These are phyloP conservation scores for Troides helena DNA, from an alignment of 2,888 invertebrate species.

Conservation along the genomic window DNA sequence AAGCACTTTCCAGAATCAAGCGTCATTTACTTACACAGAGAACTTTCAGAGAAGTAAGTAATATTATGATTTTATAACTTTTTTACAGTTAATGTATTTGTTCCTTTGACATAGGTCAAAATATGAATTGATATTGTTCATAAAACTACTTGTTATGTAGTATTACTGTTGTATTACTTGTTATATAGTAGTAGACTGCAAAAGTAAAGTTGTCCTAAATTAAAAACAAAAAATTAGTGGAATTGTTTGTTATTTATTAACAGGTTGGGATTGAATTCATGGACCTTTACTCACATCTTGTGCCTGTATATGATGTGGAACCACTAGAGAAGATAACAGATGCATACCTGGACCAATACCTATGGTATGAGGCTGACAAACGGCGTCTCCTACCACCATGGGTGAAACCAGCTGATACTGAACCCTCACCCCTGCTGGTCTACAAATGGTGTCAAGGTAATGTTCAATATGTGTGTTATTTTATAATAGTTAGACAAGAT, in stretches of 20 bases:
- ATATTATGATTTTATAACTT: not conserved
- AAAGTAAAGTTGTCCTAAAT: not conserved
- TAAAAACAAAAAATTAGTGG: not conserved
- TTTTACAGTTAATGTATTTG: not conserved
- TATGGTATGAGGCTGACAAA: slow-evolving; percentile 99
- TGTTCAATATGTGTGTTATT: not conserved
- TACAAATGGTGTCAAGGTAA: slow-evolving; percentile 99
- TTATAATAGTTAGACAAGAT: no score
- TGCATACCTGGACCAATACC: slow-evolving; percentile 99
- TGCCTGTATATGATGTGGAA: slow-evolving; percentile 99
- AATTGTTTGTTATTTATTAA: not conserved
- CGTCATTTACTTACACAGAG: slow-evolving; percentile 99
- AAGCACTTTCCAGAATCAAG: slow-evolving; percentile 98
- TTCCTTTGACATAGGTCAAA: no score
- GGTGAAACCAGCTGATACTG: slow-evolving; percentile 99
- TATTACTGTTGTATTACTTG: not conserved
- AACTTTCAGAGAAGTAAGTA: slow-evolving; percentile 95
- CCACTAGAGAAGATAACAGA: slow-evolving; percentile 99
- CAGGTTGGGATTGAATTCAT: slow-evolving; percentile 99
- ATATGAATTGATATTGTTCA: not conserved
- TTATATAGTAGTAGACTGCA: not conserved
- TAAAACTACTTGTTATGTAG: not conserved
- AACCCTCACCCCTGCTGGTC: slow-evolving; percentile 94
- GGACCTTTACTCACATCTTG: slow-evolving; percentile 99
- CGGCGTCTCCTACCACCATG: slow-evolving; percentile 97